Conservation (phyloP, 2,113 vertebrate species). For the Esox niger region DNA sequence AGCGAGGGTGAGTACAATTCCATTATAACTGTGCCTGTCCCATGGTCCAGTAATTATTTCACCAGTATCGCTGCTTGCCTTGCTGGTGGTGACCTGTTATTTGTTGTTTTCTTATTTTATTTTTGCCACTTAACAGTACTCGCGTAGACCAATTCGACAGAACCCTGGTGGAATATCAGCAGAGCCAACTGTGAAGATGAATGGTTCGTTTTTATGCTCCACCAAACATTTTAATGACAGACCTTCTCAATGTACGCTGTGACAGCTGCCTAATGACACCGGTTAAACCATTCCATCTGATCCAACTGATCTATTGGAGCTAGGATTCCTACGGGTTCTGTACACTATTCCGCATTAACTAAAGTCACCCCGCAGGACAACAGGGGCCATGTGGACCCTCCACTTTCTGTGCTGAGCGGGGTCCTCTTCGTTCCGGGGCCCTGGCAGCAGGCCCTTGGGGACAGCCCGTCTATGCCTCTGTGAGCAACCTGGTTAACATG, state of each 20-base stretch:
- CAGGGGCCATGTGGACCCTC: constrained; percentile 2
- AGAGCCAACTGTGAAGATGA: constrained; percentile 17
- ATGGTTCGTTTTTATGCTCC: constrained; percentile 46
- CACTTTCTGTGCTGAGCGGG: constrained; percentile 14
- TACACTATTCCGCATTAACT: not conserved
- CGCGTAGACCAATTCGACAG: constrained; percentile 13
- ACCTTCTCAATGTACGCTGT: not conserved
- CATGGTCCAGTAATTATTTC: not conserved
- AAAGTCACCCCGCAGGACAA: constrained; percentile 26
- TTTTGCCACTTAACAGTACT: constrained; percentile 21
- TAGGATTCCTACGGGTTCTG: too few species aligned
- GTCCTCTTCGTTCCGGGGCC: constrained; percentile 62
- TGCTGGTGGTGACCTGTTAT: not conserved
- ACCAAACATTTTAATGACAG: not conserved
- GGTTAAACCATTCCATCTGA: not conserved
- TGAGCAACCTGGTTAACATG: constrained; percentile 59
- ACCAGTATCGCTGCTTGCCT: too few species aligned
- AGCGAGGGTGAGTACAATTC: not conserved
- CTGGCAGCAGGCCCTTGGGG: constrained; percentile 48
- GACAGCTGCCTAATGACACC: not conserved
- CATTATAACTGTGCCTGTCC: not conserved
- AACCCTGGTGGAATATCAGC: constrained; percentile 19
- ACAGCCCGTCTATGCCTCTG: constrained; percentile 65
- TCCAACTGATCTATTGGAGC: too few species aligned
- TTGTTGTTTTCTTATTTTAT: not conserved